Evolutionary conservation across 2,797 vertebrate genomes (phyloP), one percentile per base, ranked within the genome.

Genomic region (Phyllotis vaccarum): DNA sequence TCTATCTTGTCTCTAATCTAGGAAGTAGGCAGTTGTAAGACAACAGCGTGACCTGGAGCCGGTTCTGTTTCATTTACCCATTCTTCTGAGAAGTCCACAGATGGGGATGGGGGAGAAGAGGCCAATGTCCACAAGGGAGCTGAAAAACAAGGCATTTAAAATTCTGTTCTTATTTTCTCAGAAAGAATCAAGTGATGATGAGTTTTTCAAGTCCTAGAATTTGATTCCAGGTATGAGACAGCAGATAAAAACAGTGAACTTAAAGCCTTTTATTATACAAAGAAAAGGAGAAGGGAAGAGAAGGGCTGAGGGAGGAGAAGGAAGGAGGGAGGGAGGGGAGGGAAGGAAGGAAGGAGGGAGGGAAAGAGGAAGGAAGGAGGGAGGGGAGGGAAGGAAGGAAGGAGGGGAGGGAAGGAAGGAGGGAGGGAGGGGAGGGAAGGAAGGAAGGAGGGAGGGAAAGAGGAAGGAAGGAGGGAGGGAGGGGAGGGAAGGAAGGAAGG

Each of bases 191-290:
- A 83, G 22, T 81, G 68, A 5, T 31, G 64, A 88, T 22, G 19
- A 46, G 13, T 83, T 64, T 86, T 90, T 92, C n/a, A 90, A 64
- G 58, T 58, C 78, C 82, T 82, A 87, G 85, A 86, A 90, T 68
- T 68, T 88, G n/a, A 93, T 85, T 64, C 52, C n/a, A 62, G 80
- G 11, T 64, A 76, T 91, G 21, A 60, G 37, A 24, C 29, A 93
- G 37, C 43, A 95, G 89, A 37, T 94, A 46, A 21, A 74, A 93
- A 88, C n/a, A 78, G 34, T 89, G 68, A 91, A 89, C 16, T n/a
- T 81, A 60, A 46, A 66, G 37, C 10, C 5, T 54, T 83, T 74
- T 81, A 13, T 89, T 58, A 34, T 79, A 5, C 37, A 43, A 40
- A 49, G 19, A 24, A 74, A 21, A 79, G 9, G 34, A 7, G 16